phyloP scores from a whole-genome alignment of 1,140 invertebrate genomes.

The Nasonia vitripennis region DNA sequence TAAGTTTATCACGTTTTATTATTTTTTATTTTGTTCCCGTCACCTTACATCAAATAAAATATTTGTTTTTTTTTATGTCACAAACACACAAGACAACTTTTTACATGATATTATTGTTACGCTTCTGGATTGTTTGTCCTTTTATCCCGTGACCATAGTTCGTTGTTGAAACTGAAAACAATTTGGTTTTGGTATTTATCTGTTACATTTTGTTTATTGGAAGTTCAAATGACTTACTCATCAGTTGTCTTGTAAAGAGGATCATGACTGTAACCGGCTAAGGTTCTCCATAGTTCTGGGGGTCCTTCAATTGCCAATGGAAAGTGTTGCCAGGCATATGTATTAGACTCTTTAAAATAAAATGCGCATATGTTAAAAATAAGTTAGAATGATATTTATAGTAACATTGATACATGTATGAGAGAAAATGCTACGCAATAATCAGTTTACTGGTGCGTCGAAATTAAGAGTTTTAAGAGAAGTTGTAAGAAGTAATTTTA shows the following conservation, averaged over 20 bases:
- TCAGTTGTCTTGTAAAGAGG: slow-evolving; percentile 52
- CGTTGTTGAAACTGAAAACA: slow-evolving; percentile 61
- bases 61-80: neutral
- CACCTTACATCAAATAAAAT: slow-evolving; percentile 52
- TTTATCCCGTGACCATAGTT: slow-evolving; percentile 64
- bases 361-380: neutral
- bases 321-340: slow-evolving; percentile 64
- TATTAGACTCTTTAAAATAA: slow-evolving; percentile 46
- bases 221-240: slow-evolving; percentile 58
- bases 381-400: neutral
- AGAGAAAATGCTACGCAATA: no score
- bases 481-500: no score
- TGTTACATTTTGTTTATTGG: neutral
- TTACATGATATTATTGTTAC: slow-evolving; percentile 17
- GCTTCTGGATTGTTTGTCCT: slow-evolving; percentile 25
- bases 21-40: slow-evolving; percentile 53
- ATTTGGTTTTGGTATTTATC: neutral
- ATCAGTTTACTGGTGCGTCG: no score
- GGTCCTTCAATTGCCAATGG: slow-evolving; percentile 68
- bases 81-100: neutral
- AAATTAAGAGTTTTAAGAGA: no score
- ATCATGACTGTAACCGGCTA: slow-evolving; percentile 64
- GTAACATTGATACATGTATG: neutral
- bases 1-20: no score
- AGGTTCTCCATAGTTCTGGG: slow-evolving; percentile 64